Evolutionary conservation across 1,140 invertebrate genomes (phyloP).

Genomic region (Drosophila rhopaloa): DNA sequence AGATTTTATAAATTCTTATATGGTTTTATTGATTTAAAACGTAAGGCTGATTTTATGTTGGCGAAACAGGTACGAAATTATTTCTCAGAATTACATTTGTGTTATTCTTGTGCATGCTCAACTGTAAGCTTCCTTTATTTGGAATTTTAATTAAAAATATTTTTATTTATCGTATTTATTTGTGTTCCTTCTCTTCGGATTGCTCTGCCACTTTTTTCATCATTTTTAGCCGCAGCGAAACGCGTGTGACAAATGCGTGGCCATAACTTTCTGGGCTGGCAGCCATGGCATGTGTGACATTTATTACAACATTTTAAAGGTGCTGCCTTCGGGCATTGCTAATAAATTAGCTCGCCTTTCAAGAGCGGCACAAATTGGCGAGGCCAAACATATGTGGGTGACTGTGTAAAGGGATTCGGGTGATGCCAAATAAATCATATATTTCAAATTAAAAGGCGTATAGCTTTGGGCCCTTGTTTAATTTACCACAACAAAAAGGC

Average conservation of each 20-base stretch:
- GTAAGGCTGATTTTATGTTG: not conserved
- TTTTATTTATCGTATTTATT: conserved; percentile 77
- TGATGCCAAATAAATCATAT: conserved; percentile 64
- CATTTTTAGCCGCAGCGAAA: conserved; percentile 47
- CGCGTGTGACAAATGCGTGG: conserved; percentile 73
- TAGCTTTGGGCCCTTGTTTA: conserved; percentile 31
- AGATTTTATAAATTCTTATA: not conserved
- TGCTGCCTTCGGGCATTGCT: conserved; percentile 52
- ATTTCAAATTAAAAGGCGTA: conserved; percentile 34
- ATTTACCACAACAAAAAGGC: conserved; percentile 11
- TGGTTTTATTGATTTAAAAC: not conserved
- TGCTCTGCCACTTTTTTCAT: conserved; percentile 5
- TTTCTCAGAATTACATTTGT: conserved; percentile 15
- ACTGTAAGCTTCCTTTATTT: conserved; percentile 32
- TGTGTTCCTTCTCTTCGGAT: conserved; percentile 26
- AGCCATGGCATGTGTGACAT: conserved; percentile 71
- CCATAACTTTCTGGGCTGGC: conserved; percentile 67
- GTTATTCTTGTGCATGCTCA: conserved; percentile 8
- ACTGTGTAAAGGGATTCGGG: conserved; percentile 18
- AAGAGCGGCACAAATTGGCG: conserved; percentile 59
- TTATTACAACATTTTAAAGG: conserved; percentile 78
- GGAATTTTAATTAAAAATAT: conserved; percentile 78
- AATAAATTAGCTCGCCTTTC: conserved; percentile 77
- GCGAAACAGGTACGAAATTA: not conserved
- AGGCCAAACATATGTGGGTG: conserved; percentile 51